Base-by-base conservation (phyloP, 2,888 invertebrate species). In the Apotomis capreana region DNA sequence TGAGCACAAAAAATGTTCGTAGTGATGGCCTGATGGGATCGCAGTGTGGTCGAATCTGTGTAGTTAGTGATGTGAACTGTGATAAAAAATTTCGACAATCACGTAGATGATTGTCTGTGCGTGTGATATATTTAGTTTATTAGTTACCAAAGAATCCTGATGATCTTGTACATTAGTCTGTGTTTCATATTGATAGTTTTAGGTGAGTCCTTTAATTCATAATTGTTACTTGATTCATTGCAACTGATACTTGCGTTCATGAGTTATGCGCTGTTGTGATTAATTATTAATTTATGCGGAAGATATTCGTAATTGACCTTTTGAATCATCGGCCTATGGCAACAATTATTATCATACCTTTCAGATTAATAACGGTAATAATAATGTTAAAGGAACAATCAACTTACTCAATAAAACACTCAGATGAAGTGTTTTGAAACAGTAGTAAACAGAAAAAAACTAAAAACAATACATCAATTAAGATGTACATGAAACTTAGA, bases 141-240 rank as follows among this genome's bases (percentile, higher is more conserved):
- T 92, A 92, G 90, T 92, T 91, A 89, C 93, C 92, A 93, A 93
- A 92, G 92, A 93, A 88, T 93, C 93, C 92, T 92, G 86, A 93
- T 93, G 93, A 92, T 93, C 93, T 93, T 93, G 87, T 93, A 92
- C 88, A 93, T 93, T 90, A 92, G 89, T 89, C 89, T 93, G 90
- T 93, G 93, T 91, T 93, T 93, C 89, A 93, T 93, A 92, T 89
- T 93, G 89, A 91, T 93, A 92, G 93, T 93, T 88, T 91, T 93
- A 93, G 93, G 93, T 93, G 79, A 93, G 93, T 92, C 65, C 40
- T 77, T 74, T 74, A 72, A 77, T 77, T 75, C 69, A 78, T 79
- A 73, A 75, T 60, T 76, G 76, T 82, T 87, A 85, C 78, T 57
- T 74, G 77, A 84, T 86, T 85, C 87, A 88, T 86, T 79, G 76